Evolutionary conservation across 1,140 invertebrate genomes (phyloP).

Genomic region (Leptonema lineaticorne): DNA sequence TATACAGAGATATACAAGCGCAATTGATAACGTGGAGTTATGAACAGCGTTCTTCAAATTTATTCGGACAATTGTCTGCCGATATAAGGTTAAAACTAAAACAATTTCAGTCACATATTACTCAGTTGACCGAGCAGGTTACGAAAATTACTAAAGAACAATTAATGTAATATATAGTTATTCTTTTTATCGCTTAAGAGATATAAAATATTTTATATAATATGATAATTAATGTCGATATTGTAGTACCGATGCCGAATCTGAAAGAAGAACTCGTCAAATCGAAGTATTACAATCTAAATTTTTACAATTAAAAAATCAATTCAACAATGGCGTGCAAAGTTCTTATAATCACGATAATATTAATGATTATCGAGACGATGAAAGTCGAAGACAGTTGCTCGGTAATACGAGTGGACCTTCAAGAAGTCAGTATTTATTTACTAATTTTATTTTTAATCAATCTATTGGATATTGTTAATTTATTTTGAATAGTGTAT

Average conservation of each 20-base stretch:
- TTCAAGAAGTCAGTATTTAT: slow-evolving; percentile 11
- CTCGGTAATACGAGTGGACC: slow-evolving; percentile 19
- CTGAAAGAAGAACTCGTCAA: slow-evolving; percentile 60
- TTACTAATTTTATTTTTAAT: slow-evolving; percentile 37
- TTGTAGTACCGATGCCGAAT: slow-evolving; percentile 61
- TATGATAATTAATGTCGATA: neutral
- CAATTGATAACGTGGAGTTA: slow-evolving; percentile 59
- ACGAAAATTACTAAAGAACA: slow-evolving; percentile 51
- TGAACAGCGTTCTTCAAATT: slow-evolving; percentile 54
- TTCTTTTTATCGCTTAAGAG: neutral
- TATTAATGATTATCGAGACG: neutral
- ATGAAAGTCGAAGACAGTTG: slow-evolving; percentile 32
- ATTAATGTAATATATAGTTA: slow-evolving; percentile 53
- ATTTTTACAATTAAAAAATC: slow-evolving; percentile 57
- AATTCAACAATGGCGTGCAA: slow-evolving; percentile 40
- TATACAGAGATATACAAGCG: slow-evolving; percentile 64
- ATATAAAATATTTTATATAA: neutral
- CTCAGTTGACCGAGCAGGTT: slow-evolving; percentile 61
- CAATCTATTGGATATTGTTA: slow-evolving; percentile 44
- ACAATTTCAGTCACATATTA: slow-evolving; percentile 62
- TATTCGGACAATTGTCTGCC: slow-evolving; percentile 59
- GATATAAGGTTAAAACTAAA: slow-evolving; percentile 63
- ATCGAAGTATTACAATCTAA: slow-evolving; percentile 62
- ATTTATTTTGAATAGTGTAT: too few relatives aligned
- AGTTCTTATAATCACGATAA: slow-evolving; percentile 12